phyloP scores from a whole-genome alignment of 2,797 vertebrate species.

The Poecilia wingei region DNA sequence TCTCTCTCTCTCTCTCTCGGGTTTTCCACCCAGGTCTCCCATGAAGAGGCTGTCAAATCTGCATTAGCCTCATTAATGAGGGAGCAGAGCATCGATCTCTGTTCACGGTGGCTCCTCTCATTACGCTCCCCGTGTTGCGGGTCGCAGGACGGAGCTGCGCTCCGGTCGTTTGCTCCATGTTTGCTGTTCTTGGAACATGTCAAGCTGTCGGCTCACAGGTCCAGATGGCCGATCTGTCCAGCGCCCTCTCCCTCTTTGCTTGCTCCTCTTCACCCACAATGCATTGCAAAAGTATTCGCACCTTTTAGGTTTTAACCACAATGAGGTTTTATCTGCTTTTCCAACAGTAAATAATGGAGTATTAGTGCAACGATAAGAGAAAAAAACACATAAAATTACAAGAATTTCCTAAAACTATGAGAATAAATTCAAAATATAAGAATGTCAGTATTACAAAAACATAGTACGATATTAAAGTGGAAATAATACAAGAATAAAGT shows the following conservation, averaged over 20 bases:
- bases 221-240: conserved; percentile 73
- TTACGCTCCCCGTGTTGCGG: conserved; percentile 56
- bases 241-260: conserved; percentile 44
- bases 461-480: too few relatives aligned
- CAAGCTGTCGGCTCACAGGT: conserved; percentile 71
- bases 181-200: conserved; percentile 56
- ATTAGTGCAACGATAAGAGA: too few relatives aligned
- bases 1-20: conserved; percentile 18
- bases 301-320: background rate
- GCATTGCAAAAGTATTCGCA: background rate
- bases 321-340: background rate
- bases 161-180: conserved; percentile 55
- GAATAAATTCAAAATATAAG: too few relatives aligned
- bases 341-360: background rate
- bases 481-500: too few relatives aligned
- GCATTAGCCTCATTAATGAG: conserved; percentile 75
- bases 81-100: conserved; percentile 72
- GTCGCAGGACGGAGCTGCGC: conserved; percentile 54
- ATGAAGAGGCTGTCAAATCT: conserved; percentile 59
- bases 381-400: too few relatives aligned
- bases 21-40: conserved; percentile 32
- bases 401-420: too few relatives aligned
- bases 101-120: conserved; percentile 57
- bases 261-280: conserved; percentile 34
- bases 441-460: too few relatives aligned